Base-by-base conservation (phyloP, 2,888 invertebrate genomes). In the Calameuta filiformis region DNA sequence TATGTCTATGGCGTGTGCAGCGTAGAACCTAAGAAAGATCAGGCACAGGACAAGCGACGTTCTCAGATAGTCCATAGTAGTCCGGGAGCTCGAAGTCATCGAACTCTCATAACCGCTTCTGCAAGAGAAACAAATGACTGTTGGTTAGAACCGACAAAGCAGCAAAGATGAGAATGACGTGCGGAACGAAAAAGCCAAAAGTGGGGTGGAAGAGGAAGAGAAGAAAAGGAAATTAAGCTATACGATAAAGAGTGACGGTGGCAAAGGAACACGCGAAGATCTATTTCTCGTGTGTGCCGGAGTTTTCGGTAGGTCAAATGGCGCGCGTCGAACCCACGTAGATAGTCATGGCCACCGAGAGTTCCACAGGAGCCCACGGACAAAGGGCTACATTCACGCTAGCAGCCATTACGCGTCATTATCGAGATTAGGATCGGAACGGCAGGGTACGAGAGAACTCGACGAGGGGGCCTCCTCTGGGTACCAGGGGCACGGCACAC, bases 341-440 rank as follows among this genome's bases (percentile, higher is more conserved):
- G 80, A 79, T 73, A 71, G 31, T 33, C 71, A 34, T 15, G 71
- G 71, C 71, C 31, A 34, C 71, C 71, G 71, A 56, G 23, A 56
- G 56, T 56, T 31, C 31, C 31, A 71, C 77, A 35, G 35, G 77
- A 74, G 74, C 79, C 85, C 80, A 84, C 85, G 88, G 87, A 90
- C 90, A 90, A 90, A 90, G 90, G 89, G 86, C 86, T 85, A 90
- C 90, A 91, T 91, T 91, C 91, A 91, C 90, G 90, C 89, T 87
- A 87, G 86, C 89, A 88, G 88, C 89, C 90, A 91, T 91, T 91
- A 90, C 90, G 91, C 91, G 89, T 91, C 91, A 91, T 91, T 91
- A 91, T 90, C 90, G 88, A 91, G 91, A 91, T 91, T 91, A 91
- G 89, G 89, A 91, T 91, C 91, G 87, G 87, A 56, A 84, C 84